A percentile compares a stretch with the other conserved stretches of the same genome.
Conservation (phyloP, 2,113 vertebrate species). For the Chaetodon trifascialis region DNA sequence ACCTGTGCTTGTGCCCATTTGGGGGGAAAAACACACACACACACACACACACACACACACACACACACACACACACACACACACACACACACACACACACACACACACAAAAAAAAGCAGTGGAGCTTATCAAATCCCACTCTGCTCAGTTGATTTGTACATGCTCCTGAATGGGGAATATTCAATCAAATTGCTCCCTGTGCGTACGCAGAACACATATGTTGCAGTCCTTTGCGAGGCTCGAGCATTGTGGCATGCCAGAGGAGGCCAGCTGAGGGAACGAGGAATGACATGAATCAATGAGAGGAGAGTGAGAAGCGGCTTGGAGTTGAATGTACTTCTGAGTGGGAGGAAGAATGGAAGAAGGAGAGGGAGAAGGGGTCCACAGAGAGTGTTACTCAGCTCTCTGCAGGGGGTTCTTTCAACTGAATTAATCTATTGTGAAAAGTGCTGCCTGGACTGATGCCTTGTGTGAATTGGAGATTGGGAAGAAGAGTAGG, state of each 20-base stretch:
- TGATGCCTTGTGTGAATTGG: slow-evolving; percentile 47
- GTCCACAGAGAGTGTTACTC: slow-evolving; percentile 62
- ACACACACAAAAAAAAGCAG: too few relatives aligned
- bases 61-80: neutral
- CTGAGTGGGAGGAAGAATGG: slow-evolving; percentile 37
- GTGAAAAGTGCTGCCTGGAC: slow-evolving; percentile 61
- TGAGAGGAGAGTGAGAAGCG: slow-evolving; percentile 33
- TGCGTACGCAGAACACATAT: slow-evolving; percentile 36
- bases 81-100: neutral
- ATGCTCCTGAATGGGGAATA: slow-evolving; percentile 25
- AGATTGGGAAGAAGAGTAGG: slow-evolving; percentile 39
- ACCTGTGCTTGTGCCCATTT: neutral
- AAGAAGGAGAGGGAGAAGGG: slow-evolving; percentile 12
- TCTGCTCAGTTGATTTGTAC: slow-evolving; percentile 20
- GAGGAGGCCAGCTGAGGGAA: slow-evolving; percentile 12
- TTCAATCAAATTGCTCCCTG: slow-evolving; percentile 39
- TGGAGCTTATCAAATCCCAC: slow-evolving; percentile 21
- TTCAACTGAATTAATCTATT: slow-evolving; percentile 71
- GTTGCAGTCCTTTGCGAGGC: slow-evolving; percentile 8
- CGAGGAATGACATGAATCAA: slow-evolving; percentile 51
- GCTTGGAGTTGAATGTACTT: slow-evolving; percentile 22
- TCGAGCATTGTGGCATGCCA: neutral
- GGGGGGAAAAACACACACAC: neutral
- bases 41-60: neutral
- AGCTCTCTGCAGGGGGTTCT: slow-evolving; percentile 67